These are phyloP conservation scores for Littorina saxatilis DNA, from an alignment of 1,140 invertebrate species.

Conservation along the genomic window DNA sequence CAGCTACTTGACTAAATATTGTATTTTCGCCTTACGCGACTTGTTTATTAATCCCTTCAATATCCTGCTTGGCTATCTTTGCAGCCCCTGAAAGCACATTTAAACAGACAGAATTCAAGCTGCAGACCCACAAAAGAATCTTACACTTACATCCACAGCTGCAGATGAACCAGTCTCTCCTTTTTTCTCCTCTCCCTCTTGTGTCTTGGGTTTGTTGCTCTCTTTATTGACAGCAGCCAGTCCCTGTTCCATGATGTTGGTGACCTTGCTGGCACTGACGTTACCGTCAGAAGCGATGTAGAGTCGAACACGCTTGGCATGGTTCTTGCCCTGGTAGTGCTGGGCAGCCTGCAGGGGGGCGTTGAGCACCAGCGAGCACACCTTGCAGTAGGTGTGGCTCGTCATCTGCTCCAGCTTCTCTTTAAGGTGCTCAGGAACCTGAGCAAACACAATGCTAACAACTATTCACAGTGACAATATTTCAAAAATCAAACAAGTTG, in stretches of 20 bases:
- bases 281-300: conserved; percentile 28
- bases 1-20: no score
- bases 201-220: background rate
- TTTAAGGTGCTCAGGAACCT: conserved; percentile 23
- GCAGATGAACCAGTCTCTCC: no score
- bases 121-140: no score
- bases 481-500: no score
- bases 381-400: conserved; percentile 72
- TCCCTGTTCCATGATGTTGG: background rate
- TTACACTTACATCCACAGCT: no score
- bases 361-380: conserved; percentile 80
- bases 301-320: conserved; percentile 61
- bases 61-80: no score
- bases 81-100: no score
- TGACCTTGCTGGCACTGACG: background rate
- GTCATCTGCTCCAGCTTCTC: conserved; percentile 38
- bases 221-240: background rate
- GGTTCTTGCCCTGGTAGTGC: conserved; percentile 80
- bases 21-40: no score
- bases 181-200: background rate
- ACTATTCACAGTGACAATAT: background rate
- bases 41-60: no score
- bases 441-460: background rate
- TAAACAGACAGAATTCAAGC: no score
- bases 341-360: conserved; percentile 79